phyloP scores from a whole-genome alignment of 2,888 invertebrate species.

The Suillia variegata region DNA sequence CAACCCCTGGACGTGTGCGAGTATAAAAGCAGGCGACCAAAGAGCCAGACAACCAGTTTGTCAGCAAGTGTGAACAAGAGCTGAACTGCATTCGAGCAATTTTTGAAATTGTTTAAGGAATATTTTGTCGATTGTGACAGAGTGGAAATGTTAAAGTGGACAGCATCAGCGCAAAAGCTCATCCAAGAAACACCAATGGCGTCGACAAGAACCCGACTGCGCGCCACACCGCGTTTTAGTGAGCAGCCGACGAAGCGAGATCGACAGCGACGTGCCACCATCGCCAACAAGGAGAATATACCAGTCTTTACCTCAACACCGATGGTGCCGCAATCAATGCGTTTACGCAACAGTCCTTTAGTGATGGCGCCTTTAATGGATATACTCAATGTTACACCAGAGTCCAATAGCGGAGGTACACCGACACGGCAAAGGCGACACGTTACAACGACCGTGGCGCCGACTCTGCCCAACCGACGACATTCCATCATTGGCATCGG shows the following conservation, averaged over 20 bases:
- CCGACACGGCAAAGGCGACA: slow-evolving; percentile 24
- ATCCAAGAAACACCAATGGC: slow-evolving; percentile 35
- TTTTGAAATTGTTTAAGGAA: background rate
- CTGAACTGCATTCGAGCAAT: background rate
- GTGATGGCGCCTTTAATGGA: slow-evolving; percentile 50
- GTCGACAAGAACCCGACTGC: slow-evolving; percentile 18
- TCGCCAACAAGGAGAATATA: slow-evolving; percentile 53
- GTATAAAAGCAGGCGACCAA: slow-evolving; percentile 39
- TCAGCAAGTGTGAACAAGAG: slow-evolving; percentile 46
- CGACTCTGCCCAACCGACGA: slow-evolving; percentile 15
- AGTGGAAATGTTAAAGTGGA: slow-evolving; percentile 55
- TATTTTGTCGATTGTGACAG: background rate
- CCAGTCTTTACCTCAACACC: slow-evolving; percentile 52
- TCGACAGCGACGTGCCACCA: slow-evolving; percentile 48
- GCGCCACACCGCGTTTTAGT: slow-evolving; percentile 21
- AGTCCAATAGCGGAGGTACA: slow-evolving; percentile 17
- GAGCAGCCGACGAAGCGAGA: slow-evolving; percentile 27
- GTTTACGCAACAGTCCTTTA: slow-evolving; percentile 45
- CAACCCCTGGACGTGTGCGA: slow-evolving; percentile 15
- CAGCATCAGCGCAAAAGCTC: slow-evolving; percentile 49
- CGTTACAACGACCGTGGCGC: background rate
- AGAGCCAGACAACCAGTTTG: slow-evolving; percentile 46
- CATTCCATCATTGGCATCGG: slow-evolving; percentile 28
- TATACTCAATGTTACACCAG: slow-evolving; percentile 48
- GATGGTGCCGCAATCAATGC: slow-evolving; percentile 34